phyloP scores from a whole-genome alignment of 2,113 vertebrate species.

The Calyptommatus sinebrachiatus region DNA sequence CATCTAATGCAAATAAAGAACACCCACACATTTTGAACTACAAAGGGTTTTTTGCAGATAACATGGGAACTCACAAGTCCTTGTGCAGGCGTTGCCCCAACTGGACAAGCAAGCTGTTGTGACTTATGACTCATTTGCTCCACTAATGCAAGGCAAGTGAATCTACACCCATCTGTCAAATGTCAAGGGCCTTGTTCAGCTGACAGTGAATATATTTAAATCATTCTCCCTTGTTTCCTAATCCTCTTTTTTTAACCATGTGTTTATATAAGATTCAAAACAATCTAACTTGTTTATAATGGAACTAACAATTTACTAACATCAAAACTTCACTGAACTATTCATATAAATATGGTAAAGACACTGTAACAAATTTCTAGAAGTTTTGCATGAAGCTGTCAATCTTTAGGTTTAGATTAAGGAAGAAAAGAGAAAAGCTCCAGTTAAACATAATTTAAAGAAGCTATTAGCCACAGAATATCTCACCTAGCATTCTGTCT shows the following conservation, averaged over 20 bases:
- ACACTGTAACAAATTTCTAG: too few species aligned
- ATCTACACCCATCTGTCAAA: constrained; percentile 33
- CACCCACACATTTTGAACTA: not conserved
- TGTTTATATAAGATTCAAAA: not conserved
- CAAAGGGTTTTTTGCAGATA: not conserved
- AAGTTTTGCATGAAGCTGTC: not conserved
- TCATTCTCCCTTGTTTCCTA: constrained; percentile 7
- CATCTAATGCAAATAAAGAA: not conserved
- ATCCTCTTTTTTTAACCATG: not conserved
- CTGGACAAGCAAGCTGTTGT: constrained; percentile 8
- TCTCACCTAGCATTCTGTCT: too few species aligned
- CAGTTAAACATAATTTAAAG: not conserved
- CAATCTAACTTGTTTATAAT: not conserved
- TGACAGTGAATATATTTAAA: constrained; percentile 15
- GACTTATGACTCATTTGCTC: constrained; percentile 23
- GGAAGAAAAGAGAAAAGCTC: not conserved
- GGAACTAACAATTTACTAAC: constrained; percentile 14
- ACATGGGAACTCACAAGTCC: not conserved
- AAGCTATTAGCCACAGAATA: not conserved
- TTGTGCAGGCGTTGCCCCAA: constrained; percentile 19
- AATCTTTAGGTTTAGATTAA: not conserved
- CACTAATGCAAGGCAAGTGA: constrained; percentile 23
- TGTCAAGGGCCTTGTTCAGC: not conserved
- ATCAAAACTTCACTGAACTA: constrained; percentile 2
- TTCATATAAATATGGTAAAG: constrained; percentile 10